Evolutionary conservation across 2,888 invertebrate species (phyloP), one percentile per base, ranked within the genome.

Genomic region (Escarpia spicata): DNA sequence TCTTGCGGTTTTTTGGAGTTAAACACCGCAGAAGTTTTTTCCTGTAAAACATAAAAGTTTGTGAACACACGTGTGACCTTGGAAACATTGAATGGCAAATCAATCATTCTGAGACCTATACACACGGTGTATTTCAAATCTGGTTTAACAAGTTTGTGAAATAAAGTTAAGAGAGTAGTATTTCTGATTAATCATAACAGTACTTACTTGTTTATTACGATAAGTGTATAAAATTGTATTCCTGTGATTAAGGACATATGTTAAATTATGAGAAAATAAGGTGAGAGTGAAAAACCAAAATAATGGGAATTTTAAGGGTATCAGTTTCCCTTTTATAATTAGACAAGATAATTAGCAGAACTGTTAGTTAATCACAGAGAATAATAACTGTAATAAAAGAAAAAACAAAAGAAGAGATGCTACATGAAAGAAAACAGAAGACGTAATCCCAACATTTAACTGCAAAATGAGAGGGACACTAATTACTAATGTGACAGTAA

Each of bases 11-110:
- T n/a, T 91, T 93, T 52, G 95, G 95, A 52, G 95, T 94, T 75
- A 95, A 92, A 58, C 94, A 94, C 93, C 94, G 94, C 90, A 96
- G 92, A 92, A 96, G 93, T 93, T 96, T 95, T 45, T 94, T 93
- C 93, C 96, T 95, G 94, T 90, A 94, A 94, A 90, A 89, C 43
- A 43, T 52, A 26, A 43, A 44, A 3, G 91, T 91, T 91, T 43
- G n/a, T 15, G 15, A 44, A 91, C 43, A 37, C 10, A 26, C n/a
- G 3, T 60, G 2, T 75, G 6, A n/a, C 75, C 19, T 75, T 6
- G 6, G 91, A 44, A 91, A 91, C 90, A 26, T 44, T 43, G 44
- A 43, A 44, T 19, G 19, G 26, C 44, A 26, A 91, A 91, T n/a
- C 43, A 19, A 43, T 37, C 9, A 90, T 90, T 31, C 31, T 12